phyloP scores from a whole-genome alignment of 2,113 vertebrate genomes.

The Odontesthes bonariensis region DNA sequence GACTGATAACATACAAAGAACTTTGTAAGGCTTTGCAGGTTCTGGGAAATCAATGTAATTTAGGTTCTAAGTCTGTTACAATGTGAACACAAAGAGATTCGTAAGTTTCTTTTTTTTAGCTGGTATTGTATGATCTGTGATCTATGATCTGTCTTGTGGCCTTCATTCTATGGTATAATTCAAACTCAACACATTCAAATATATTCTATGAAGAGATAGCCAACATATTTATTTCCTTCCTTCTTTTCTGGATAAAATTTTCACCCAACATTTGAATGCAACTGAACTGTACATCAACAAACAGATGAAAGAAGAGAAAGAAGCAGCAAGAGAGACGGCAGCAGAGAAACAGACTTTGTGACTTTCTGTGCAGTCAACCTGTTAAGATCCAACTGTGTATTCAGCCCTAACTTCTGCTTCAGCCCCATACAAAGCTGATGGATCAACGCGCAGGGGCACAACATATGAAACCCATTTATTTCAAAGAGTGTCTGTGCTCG shows the following conservation, averaged over 20 bases:
- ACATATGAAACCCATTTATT: slow-evolving; percentile 82
- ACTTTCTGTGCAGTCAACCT: slow-evolving; percentile 48
- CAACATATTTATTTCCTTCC: background rate
- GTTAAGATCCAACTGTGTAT: slow-evolving; percentile 49
- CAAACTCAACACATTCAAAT: background rate
- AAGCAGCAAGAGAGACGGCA: background rate
- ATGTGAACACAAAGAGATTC: background rate
- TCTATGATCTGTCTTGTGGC: no score
- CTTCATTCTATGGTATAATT: background rate
- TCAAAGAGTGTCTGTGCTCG: slow-evolving; percentile 55
- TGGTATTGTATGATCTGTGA: background rate
- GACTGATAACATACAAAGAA: slow-evolving; percentile 42
- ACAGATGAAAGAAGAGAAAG: slow-evolving; percentile 10
- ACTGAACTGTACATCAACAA: background rate
- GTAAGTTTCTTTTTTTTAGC: background rate
- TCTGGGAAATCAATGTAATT: slow-evolving; percentile 16
- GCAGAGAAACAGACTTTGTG: slow-evolving; percentile 29
- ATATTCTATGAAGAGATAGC: background rate
- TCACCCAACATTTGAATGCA: background rate
- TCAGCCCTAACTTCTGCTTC: slow-evolving; percentile 60
- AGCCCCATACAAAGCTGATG: slow-evolving; percentile 67
- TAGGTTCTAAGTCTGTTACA: background rate
- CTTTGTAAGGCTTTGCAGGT: slow-evolving; percentile 10
- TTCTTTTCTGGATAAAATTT: background rate
- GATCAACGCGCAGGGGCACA: slow-evolving; percentile 60